Base-by-base conservation (phyloP, 2,797 vertebrate genomes). In the Diplodus sargus region DNA sequence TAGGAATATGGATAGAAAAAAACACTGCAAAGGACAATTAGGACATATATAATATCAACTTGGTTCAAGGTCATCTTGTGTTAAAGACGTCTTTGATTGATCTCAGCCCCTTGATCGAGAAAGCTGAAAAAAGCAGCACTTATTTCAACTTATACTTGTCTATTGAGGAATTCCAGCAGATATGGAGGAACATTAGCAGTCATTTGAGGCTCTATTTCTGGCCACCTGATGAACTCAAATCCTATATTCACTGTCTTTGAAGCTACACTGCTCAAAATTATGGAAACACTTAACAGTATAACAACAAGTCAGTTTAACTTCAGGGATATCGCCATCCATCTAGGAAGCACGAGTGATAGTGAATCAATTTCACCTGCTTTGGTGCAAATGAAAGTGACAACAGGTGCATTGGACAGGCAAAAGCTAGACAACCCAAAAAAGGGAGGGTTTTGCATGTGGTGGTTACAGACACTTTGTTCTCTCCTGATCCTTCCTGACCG, bases 1-100 rank as follows among this genome's bases (percentile, higher is more conserved):
- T 23, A 63, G 68, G 39, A 83, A 68, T 56, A 54, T 63, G 49
- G n/a, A 53, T 20, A 39, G 56, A 49, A 9, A 62, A 17, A 81
- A 81, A 51, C 43, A 52, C 14, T 20, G 47, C 47, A 54, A 52
- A 69, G 17, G 28, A 20, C 23, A 70, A 62, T 72, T 18, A 23
- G 34, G 61, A 73, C 25, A 66, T 22, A 51, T 14, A 54, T 45
- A 1, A 64, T 60, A 22, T n/a, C 14, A 25, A 17, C 49, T 10
- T 7, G 23, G 14, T 18, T 43, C 47, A 51, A 69, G 22, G 43
- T 82, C 47, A 66, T 66, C 22, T 62, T 53, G 28, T 34, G 16
- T 56, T 42, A 18, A 48, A 45, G 58, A 52, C n/a, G 23, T 65
- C 3, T 42, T 62, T 28, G 18, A 39, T 42, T 61, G 11, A 51